Evolutionary conservation across 2,888 invertebrate genomes (phyloP), one percentile per base, ranked within the genome.

Genomic region (Drosophila vallismaia): DNA sequence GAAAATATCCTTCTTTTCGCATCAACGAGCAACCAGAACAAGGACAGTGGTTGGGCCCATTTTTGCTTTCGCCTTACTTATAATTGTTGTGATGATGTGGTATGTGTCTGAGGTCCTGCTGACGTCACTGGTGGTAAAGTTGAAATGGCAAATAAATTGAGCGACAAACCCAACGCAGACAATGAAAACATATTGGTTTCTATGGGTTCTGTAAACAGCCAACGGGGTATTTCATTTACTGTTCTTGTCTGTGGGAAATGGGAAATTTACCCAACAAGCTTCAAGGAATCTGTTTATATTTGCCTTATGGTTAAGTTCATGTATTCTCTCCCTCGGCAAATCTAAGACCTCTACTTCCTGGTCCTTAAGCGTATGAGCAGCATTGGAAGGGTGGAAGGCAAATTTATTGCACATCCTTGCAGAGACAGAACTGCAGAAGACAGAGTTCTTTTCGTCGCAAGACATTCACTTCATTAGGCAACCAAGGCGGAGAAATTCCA

Each of bases 61-160:
- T 45, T 66, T 36, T 59, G 52, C 71, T 59, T 55, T 55, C 59
- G 68, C 66, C 69, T 74, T 69, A 64, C 50, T 76, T 70, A 69
- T 77, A 80, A 79, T 77, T 83, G 66, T 64, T 56, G 57, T 57
- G 59, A 62, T 62, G 58, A 64, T 71, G 71, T 19, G 55, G 70
- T 66, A 33, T 52, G 63, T 42, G 42, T 55, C 63, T 62, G 74
- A 38, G 64, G 46, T 62, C 44, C 38, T 49, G 9, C 33, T 68
- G 77, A 68, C 86, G 86, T 86, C 80, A 86, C 55, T 38, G 82
- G 53, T 38, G 51, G 46, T 38, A 73, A 67, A 73, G 77, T 69
- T 77, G 79, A 73, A 66, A 69, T 48, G 54, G 52, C 50, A 69
- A 64, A 73, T 45, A 74, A 73, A 74, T 74, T 66, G 70, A 73